Percentiles rank a stretch among this genome's conserved stretches.
Evolutionary conservation across 2,113 vertebrate species (phyloP).

Genomic region (Pomatostomus ruficeps): DNA sequence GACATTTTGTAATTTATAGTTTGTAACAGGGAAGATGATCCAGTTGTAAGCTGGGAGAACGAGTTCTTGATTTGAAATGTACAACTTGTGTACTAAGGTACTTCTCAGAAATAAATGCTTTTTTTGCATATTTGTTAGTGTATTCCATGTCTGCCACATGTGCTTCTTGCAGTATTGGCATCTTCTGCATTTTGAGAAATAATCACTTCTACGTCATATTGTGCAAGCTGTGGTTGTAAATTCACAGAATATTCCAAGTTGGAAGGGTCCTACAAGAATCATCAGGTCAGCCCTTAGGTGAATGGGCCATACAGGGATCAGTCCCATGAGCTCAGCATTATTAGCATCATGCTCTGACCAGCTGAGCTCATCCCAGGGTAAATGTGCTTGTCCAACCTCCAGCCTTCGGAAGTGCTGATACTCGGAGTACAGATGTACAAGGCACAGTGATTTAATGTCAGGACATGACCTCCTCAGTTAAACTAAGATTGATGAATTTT

Average conservation of each 20-base stretch:
- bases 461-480: background rate
- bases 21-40: background rate
- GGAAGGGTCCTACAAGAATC: background rate
- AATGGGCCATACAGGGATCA: background rate
- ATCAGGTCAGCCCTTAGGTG: background rate
- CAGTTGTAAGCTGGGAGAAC: conserved; percentile 26
- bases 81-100: conserved; percentile 47
- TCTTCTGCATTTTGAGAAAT: background rate
- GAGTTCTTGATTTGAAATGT: conserved; percentile 22
- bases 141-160: background rate
- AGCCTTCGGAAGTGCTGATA: background rate
- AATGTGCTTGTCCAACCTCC: background rate
- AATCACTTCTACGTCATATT: background rate
- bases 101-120: conserved; percentile 45
- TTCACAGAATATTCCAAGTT: background rate
- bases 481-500: background rate
- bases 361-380: background rate
- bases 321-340: fast-evolving
- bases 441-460: background rate
- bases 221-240: background rate
- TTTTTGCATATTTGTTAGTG: conserved; percentile 34
- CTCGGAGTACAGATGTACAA: background rate
- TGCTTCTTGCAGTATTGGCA: background rate
- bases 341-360: background rate
- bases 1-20: background rate